Evolutionary conservation across 2,797 vertebrate genomes (phyloP), one percentile per base, ranked within the genome.

Genomic region (Hozukius guyotensis): DNA sequence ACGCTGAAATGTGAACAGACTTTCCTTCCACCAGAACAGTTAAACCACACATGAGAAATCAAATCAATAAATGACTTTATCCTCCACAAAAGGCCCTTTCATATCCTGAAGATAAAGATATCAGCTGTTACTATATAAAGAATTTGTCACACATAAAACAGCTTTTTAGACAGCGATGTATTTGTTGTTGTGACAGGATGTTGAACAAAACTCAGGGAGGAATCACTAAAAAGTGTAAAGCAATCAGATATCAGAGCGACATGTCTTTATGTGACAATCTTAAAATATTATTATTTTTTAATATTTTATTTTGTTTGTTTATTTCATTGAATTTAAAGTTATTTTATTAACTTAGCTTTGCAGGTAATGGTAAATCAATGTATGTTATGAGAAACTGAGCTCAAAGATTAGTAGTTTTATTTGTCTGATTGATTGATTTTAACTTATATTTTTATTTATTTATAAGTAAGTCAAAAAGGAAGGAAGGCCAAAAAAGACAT

Each of bases 151-250:
- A 24, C 13, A 20, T 32, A 12, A 32, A 24, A 32, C 27, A 13
- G 16, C 38, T 7, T 46, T 20, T 46, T 32, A 53, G 24, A 42
- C 22, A 4, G 63, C n/a, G 36, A 20, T 52, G 25, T 67, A n/a
- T 49, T 52, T 52, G 42, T 62, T 27, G 63, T 66, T 36, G 5
- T 71, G 55, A 29, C 42, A 70, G 38, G 38, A 64, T 0, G 12
- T 34, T 64, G 16, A 78, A 56, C 27, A 62, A 64, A 80, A 67
- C 74, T 82, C 84, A 83, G 84, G 84, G 65, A 86, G 77, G 18
- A 64, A 27, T 22, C 64, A 27, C 13, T 63, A 7, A 34, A 60
- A 81, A 6, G 25, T 70, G 31, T 27, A 6, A 69, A 65, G 11
- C 22, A 60, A 53, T 52, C 52, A 65, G 42, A 77, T 20, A 27